Evolutionary conservation across 2,888 invertebrate genomes (phyloP), one percentile per base, ranked within the genome.

Genomic region (Ethmia dodecea): DNA sequence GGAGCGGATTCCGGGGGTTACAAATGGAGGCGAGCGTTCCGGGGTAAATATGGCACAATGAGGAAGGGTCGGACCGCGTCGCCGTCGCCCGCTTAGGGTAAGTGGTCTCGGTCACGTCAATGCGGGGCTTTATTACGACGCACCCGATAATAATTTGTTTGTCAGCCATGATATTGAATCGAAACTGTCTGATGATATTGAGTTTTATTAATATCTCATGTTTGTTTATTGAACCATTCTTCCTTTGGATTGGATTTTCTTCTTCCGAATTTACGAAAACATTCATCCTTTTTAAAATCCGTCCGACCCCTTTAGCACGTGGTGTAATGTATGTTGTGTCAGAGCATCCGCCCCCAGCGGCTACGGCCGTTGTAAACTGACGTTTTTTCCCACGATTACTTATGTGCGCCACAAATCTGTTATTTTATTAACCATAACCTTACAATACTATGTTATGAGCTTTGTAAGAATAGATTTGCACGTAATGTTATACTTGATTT

Each of bases 1-100:
- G 81, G 70, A 84, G 79, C 75, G 73, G 80, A 83, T 78, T 84
- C 83, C 78, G 73, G 73, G 83, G 84, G 81, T 77, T 71, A 78
- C 74, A 76, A 79, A 81, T 77, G 78, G 73, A 79, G 76, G 77
- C 76, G 71, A 81, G 66, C 74, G 71, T 73, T 76, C 72, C 76
- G 74, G 80, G 83, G 84, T 80, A 80, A 79, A 77, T 78, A 74
- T 73, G 73, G 71, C 77, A 83, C 83, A 80, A 83, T 78, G 71
- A 74, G 77, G 78, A 80, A 81, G 83, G 84, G 78, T 78, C 78
- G 70, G 56, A 55, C 58, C 53, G 61, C 55, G 42, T 66, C 64
- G 70, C 67, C 55, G 42, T 66, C 64, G 70, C 67, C 62, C 65
- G 73, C 68, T 73, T 76, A 72, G 86, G 81, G 84, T 83, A 83